Conservation (phyloP, 2,113 vertebrate genomes). For the Callionymus lyra region DNA sequence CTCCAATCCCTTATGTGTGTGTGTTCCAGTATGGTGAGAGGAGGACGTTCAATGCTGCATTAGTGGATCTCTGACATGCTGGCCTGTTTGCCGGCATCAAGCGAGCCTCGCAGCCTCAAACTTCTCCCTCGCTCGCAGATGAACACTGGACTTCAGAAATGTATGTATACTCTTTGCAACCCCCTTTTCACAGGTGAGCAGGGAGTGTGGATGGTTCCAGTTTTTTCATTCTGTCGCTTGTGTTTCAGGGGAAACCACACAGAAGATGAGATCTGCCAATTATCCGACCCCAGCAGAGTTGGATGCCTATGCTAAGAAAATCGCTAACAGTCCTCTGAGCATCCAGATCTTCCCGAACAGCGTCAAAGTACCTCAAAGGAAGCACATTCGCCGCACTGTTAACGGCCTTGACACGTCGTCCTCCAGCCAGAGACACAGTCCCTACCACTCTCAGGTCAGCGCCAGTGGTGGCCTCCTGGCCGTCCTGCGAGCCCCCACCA, state of each 20-base stretch:
- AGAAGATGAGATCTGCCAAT: conserved; percentile 99
- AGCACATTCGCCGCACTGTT: conserved; percentile 94
- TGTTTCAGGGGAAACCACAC: conserved; percentile 96
- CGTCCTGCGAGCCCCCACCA: conserved; percentile 83
- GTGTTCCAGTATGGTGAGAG: conserved; percentile 53
- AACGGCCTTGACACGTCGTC: conserved; percentile 92
- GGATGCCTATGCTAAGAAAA: conserved; percentile 99
- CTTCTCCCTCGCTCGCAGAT: conserved; percentile 95
- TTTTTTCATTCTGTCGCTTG: conserved; percentile 20
- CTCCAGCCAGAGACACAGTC: conserved; percentile 86
- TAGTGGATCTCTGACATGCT: conserved; percentile 90
- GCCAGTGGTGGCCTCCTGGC: conserved; percentile 87
- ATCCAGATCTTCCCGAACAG: conserved; percentile 99
- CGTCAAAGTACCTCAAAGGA: conserved; percentile 97
- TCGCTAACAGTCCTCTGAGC: conserved; percentile 94
- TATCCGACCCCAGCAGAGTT: conserved; percentile 98
- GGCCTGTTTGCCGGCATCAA: conserved; percentile 91
- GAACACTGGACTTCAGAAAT: conserved; percentile 99
- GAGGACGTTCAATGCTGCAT: conserved; percentile 74
- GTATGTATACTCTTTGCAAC: conserved; percentile 65
- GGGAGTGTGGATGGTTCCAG: neutral
- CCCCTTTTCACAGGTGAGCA: neutral
- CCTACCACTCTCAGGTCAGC: conserved; percentile 87
- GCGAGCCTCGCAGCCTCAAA: conserved; percentile 77
- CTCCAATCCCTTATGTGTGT: too few species aligned